Conservation (phyloP, 2,113 vertebrate genomes). For the Barnardius zonarius region DNA sequence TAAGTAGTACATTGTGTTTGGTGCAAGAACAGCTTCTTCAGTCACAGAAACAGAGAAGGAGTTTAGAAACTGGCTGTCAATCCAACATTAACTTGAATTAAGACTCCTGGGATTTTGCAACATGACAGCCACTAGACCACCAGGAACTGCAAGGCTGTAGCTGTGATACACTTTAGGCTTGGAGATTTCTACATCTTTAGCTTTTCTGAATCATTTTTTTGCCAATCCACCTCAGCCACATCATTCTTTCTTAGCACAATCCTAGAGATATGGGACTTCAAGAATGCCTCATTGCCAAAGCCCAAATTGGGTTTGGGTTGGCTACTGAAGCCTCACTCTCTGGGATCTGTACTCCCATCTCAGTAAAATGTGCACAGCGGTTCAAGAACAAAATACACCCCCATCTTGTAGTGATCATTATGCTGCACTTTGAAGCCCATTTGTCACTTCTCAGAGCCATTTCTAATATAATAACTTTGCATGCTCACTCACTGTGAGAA, state of each 20-base stretch:
- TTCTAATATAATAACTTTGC: slow-evolving; percentile 26
- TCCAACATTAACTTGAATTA: not conserved
- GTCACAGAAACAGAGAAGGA: not conserved
- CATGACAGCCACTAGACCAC: not conserved
- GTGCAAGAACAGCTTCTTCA: not conserved
- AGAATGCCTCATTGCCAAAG: not conserved
- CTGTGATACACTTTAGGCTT: not conserved
- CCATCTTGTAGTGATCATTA: not conserved
- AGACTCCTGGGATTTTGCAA: not conserved
- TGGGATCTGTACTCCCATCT: not conserved
- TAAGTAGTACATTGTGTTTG: not conserved
- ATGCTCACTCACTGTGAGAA: not conserved
- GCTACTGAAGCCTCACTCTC: not conserved
- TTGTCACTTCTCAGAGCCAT: slow-evolving; percentile 21
- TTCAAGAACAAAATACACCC: not conserved
- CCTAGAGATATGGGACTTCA: not conserved
- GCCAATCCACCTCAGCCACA: not conserved
- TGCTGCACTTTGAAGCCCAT: slow-evolving; percentile 14
- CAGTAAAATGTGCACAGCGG: not conserved
- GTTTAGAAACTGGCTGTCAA: not conserved
- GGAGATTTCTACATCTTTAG: not conserved
- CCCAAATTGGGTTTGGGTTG: not conserved
- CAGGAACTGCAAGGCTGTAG: not conserved
- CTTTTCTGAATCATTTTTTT: not conserved
- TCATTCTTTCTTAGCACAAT: not conserved